phyloP scores from a whole-genome alignment of 64 coral and sea anemone genomes.

The Anthopleura sola region DNA sequence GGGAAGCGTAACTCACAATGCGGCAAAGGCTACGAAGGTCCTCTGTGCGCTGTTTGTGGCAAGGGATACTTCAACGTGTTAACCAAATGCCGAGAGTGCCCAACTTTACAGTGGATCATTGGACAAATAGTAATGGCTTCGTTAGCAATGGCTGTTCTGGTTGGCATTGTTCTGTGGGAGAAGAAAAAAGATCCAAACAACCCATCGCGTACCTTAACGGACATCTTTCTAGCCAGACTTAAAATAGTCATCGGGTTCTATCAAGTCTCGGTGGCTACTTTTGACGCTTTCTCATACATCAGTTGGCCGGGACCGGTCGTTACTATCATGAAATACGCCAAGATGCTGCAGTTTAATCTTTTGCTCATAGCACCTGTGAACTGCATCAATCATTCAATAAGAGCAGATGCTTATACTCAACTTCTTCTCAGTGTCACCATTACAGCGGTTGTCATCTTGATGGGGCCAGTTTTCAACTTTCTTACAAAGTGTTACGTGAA shows the following conservation, averaged over 20 bases:
- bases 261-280: conserved; percentile 29
- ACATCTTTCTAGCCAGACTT: conserved; percentile 42
- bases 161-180: neutral
- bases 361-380: neutral
- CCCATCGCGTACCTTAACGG: neutral
- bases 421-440: neutral
- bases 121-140: neutral
- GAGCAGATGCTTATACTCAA: neutral
- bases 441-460: neutral
- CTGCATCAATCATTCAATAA: neutral
- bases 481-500: neutral
- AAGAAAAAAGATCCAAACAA: neutral
- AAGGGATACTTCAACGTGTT: conserved; percentile 29
- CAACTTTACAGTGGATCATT: neutral
- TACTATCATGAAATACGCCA: neutral
- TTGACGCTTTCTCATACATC: neutral
- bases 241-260: conserved; percentile 72
- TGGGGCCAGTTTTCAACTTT: neutral
- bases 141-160: neutral
- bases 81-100: conserved; percentile 23
- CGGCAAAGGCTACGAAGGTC: conserved; percentile 23
- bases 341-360: conserved; percentile 15
- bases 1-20: conserved; percentile 30
- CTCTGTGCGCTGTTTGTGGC: conserved; percentile 36
- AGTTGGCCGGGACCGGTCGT: neutral